Base-by-base conservation (phyloP, 1,140 invertebrate genomes). In the Rhopalosiphum maidis region DNA sequence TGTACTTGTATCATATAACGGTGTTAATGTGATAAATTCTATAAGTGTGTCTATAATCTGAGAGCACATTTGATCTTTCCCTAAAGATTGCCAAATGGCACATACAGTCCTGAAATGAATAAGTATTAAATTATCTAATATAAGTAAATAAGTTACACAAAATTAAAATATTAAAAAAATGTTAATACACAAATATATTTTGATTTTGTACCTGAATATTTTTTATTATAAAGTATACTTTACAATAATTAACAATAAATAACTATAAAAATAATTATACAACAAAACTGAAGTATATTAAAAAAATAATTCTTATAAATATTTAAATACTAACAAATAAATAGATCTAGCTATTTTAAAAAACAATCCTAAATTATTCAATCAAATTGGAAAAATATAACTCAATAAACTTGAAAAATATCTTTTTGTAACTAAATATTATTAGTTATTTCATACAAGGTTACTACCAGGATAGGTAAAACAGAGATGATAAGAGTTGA, bases 21-120 rank as follows among this genome's bases (percentile, higher is more conserved):
- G 91, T 51, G 91, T 93, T 93, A 93, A 93, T 21, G 91, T 93
- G 30, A 93, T 85, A 43, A 93, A 93, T 30, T 93, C 91, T 43
- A 93, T 86, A n/a, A 93, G 91, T 25, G 91, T 55, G 43, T 93
- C 48, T 22, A 93, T n/a, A 41, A 93, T 85, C 23, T 93, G 46
- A 15, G 48, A 25, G 43, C 48, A 85, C 35, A 93, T 93, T 54
- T 85, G 25, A 30, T 93, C 77, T 83, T 55, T 86, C 8, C 91
- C 91, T 55, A 93, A 43, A 54, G 23, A 54, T 55, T 93, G 91
- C 91, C 91, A 93, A 86, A 93, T 93, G 54, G 82, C 35, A 43
- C 82, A 86, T 21, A 93, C 91, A 30, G 91, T 93, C 91, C 91
- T 93, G 15, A 86, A 93, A 77, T 77, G 0, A 82, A 46, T 35